These are phyloP conservation scores for Drosophila cognata DNA, from an alignment of 2,888 invertebrate species.

Conservation along the genomic window DNA sequence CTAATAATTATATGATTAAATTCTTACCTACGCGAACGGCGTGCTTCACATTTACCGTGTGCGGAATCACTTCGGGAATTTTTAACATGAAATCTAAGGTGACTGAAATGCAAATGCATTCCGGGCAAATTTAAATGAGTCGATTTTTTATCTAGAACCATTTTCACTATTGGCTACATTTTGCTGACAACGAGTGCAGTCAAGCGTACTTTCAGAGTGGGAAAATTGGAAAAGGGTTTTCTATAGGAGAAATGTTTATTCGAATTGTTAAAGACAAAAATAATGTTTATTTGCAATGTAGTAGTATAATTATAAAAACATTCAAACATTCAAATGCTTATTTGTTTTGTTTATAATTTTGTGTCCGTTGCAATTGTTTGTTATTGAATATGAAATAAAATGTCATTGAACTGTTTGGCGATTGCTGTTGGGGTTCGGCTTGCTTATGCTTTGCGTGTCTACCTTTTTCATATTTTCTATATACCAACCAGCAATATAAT, in stretches of 20 bases:
- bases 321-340: neutral
- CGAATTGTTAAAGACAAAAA: too few relatives aligned
- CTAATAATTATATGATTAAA: constrained; percentile 2
- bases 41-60: neutral
- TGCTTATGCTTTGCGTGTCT: constrained; percentile 64
- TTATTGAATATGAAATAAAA: constrained; percentile 69
- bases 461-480: constrained; percentile 52
- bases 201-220: neutral
- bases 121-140: neutral
- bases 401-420: constrained; percentile 70
- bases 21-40: constrained; percentile 2
- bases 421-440: constrained; percentile 39
- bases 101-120: neutral
- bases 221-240: neutral
- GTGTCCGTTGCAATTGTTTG: constrained; percentile 56
- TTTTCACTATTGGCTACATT: neutral
- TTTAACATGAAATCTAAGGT: neutral
- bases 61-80: neutral
- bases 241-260: neutral
- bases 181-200: neutral
- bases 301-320: neutral
- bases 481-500: constrained; percentile 16
- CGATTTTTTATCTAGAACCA: neutral
- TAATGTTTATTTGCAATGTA: neutral
- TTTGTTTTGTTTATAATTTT: constrained; percentile 23